Evolutionary conservation across 2,113 vertebrate genomes (phyloP).

Genomic region (Centropus bengalensis): DNA sequence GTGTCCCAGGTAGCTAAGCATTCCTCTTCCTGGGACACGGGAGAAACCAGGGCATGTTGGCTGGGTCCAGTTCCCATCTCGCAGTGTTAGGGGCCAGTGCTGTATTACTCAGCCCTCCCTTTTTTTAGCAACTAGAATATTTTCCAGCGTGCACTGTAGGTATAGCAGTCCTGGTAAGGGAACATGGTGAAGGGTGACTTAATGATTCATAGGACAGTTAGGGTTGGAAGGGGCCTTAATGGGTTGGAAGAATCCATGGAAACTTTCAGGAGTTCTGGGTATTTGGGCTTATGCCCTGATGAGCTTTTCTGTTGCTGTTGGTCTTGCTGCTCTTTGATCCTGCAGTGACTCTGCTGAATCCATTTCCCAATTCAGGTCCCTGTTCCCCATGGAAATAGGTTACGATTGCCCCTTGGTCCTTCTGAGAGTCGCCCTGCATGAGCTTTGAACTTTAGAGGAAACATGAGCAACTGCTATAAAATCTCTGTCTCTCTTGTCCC

Average conservation of each 20-base stretch:
- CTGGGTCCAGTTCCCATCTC: neutral
- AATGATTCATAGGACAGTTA: too few species aligned
- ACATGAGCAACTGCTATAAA: neutral
- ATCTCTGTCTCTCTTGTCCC: neutral
- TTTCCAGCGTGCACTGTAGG: neutral
- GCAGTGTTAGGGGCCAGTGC: neutral
- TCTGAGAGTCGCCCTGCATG: neutral
- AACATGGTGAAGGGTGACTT: neutral
- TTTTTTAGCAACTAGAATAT: neutral
- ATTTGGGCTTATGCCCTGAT: neutral
- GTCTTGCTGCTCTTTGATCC: neutral
- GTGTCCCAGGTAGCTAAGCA: neutral
- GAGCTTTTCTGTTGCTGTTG: neutral
- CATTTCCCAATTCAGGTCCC: neutral
- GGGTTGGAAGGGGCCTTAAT: too few species aligned
- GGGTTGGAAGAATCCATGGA: neutral
- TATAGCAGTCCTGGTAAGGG: neutral
- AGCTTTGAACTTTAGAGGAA: neutral
- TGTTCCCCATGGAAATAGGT: neutral
- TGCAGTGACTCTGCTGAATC: neutral
- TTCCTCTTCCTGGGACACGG: neutral
- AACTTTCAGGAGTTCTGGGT: constrained; percentile 1
- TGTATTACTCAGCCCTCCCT: neutral
- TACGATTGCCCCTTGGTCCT: neutral
- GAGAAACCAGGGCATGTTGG: neutral